phyloP scores from a whole-genome alignment of 2,797 vertebrate species.

The Macropus fuliginosus region DNA sequence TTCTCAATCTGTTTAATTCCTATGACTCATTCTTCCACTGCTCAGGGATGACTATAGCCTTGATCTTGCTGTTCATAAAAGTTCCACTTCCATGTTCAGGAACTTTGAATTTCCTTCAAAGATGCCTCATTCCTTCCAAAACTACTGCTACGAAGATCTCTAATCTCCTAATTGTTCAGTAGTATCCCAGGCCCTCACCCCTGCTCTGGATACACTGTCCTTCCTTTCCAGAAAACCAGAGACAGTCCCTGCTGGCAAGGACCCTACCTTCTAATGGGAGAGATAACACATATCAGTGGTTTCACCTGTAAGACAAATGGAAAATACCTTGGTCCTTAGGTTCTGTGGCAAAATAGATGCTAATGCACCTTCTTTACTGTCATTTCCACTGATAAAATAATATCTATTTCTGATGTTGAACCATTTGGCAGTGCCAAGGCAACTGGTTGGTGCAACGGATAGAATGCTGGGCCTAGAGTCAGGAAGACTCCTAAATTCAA shows the following conservation, averaged over 20 bases:
- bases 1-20: background rate
- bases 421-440: background rate
- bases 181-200: background rate
- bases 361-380: background rate
- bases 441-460: background rate
- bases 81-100: background rate
- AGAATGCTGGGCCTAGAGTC: background rate
- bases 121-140: background rate
- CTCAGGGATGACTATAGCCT: background rate
- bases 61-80: background rate
- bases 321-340: background rate
- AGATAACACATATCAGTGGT: background rate
- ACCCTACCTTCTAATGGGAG: background rate
- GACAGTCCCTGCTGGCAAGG: background rate
- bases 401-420: background rate
- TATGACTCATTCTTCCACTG: background rate
- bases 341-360: background rate
- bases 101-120: background rate
- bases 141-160: background rate
- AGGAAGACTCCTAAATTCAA: background rate
- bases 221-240: background rate
- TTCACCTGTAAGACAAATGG: background rate
- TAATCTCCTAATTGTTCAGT: background rate
- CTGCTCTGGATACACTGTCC: background rate
- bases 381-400: background rate